phyloP scores from a whole-genome alignment of 1,140 invertebrate genomes.

The Macrosteles quadrilineatus region DNA sequence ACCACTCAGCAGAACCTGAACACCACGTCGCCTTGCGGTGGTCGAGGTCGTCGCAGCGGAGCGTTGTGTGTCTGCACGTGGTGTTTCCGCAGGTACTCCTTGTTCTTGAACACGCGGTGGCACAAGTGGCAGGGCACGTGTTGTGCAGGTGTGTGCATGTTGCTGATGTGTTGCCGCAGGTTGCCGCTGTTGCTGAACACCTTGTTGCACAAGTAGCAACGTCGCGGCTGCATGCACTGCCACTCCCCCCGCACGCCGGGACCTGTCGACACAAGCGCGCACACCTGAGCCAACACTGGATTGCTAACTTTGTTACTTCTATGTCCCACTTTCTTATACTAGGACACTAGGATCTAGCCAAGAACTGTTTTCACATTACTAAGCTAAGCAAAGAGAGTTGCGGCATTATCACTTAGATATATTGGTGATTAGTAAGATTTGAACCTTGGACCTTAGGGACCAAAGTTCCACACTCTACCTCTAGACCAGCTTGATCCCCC shows the following conservation, averaged over 20 bases:
- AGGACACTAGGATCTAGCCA: no score
- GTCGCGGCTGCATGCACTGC: slow-evolving; percentile 44
- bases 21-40: background rate
- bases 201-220: slow-evolving; percentile 66
- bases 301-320: no score
- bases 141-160: slow-evolving; percentile 68
- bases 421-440: no score
- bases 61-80: slow-evolving; percentile 62
- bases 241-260: slow-evolving; percentile 37
- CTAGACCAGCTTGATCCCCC: no score
- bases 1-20: no score
- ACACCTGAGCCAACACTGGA: background rate
- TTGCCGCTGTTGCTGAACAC: slow-evolving; percentile 67
- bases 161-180: slow-evolving; percentile 72
- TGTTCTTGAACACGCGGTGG: slow-evolving; percentile 67
- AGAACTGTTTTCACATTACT: no score
- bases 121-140: slow-evolving; percentile 66
- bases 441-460: no score
- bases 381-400: no score
- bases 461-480: no score
- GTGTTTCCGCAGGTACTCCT: slow-evolving; percentile 71
- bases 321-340: no score
- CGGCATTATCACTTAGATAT: no score
- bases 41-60: slow-evolving; percentile 37
- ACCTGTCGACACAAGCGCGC: slow-evolving; percentile 28